Evolutionary conservation across 2,113 vertebrate genomes (phyloP).

Genomic region (Melospiza melodia): DNA sequence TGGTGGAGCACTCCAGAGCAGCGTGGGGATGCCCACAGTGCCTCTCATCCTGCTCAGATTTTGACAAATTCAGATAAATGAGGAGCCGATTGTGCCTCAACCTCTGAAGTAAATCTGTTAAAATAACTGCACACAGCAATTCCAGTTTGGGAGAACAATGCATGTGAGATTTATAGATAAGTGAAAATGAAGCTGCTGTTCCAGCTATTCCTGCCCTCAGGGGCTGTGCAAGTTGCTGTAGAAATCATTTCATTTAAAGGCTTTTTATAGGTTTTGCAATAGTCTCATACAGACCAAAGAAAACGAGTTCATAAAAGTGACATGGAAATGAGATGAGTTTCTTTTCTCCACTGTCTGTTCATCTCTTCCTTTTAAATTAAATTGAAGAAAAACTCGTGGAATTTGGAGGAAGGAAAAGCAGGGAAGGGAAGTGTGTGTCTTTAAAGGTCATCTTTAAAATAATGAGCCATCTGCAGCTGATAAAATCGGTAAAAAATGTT

Average conservation of each 20-base stretch:
- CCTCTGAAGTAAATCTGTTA: not conserved
- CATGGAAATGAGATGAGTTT: not conserved
- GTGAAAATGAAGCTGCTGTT: constrained; percentile 24
- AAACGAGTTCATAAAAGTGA: not conserved
- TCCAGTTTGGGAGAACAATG: not conserved
- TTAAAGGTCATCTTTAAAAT: not conserved
- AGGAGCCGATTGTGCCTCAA: not conserved
- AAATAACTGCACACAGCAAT: not conserved
- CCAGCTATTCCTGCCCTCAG: not conserved
- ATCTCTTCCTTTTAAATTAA: not conserved
- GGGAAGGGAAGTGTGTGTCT: not conserved
- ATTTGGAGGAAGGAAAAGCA: not conserved
- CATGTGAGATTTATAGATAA: not conserved
- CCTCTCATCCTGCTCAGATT: not conserved
- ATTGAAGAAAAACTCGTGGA: not conserved
- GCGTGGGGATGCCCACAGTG: not conserved
- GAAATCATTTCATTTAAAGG: not conserved
- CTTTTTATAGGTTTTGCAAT: not conserved
- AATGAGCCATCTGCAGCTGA: not conserved
- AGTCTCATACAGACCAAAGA: not conserved
- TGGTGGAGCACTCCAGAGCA: not conserved
- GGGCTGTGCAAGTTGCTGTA: not conserved
- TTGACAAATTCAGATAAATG: not conserved
- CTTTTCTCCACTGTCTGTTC: not conserved
- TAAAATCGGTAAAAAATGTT: not conserved